Conservation (phyloP, 2,113 vertebrate genomes). For the Gymnobelideus leadbeateri region DNA sequence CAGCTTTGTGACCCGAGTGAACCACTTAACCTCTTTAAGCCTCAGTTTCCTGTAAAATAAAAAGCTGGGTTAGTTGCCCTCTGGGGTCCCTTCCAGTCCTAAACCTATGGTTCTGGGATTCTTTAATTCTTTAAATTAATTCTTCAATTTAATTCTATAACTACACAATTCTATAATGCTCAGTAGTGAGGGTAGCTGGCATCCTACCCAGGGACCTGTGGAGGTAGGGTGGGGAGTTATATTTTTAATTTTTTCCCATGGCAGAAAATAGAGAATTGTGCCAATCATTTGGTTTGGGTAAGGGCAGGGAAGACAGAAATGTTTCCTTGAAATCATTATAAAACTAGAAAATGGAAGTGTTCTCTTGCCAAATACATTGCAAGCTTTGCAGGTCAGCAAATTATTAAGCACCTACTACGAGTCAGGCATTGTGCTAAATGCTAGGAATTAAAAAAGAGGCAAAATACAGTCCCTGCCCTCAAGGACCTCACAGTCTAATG, state of each 20-base stretch:
- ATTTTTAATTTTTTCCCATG: not conserved
- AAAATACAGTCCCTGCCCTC: not conserved
- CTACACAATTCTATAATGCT: too few relatives aligned
- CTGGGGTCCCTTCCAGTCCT: not conserved
- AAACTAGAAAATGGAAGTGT: not conserved
- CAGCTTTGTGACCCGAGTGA: not conserved
- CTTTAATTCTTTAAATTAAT: not conserved
- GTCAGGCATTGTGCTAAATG: not conserved
- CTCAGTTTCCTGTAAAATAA: not conserved
- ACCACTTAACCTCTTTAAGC: not conserved
- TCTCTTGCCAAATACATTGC: not conserved
- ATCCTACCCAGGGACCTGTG: not conserved
- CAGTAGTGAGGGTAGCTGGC: not conserved
- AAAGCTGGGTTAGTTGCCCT: not conserved
- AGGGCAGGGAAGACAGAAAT: not conserved
- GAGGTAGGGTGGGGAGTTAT: not conserved
- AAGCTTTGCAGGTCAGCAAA: not conserved
- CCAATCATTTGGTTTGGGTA: not conserved
- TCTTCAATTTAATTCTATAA: too few relatives aligned
- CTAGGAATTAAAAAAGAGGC: not conserved
- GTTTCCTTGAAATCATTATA: not conserved
- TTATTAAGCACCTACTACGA: not conserved
- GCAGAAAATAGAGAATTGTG: not conserved
- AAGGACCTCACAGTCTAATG: not conserved
- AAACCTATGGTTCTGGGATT: not conserved